phyloP scores from a whole-genome alignment of 2,797 vertebrate species.

The Bradypus variegatus region DNA sequence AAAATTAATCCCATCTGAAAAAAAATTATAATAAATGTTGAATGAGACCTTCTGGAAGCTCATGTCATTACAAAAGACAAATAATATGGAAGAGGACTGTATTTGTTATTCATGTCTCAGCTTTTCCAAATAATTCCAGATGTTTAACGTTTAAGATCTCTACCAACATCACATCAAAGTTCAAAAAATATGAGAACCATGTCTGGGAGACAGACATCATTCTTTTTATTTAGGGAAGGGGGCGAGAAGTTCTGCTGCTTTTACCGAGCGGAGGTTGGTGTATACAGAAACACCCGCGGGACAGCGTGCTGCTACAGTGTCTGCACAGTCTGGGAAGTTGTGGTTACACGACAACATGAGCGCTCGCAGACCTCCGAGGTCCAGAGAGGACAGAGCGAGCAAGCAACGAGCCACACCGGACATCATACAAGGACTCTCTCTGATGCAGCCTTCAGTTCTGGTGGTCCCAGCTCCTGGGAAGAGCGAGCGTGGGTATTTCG shows the following conservation, averaged over 20 bases:
- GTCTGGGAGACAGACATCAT: neutral
- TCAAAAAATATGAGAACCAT: neutral
- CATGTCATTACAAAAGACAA: neutral
- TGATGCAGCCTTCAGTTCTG: neutral
- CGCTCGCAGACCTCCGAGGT: neutral
- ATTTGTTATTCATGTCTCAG: neutral
- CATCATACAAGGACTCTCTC: neutral
- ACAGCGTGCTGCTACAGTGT: neutral
- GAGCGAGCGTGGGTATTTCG: neutral
- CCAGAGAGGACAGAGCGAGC: neutral
- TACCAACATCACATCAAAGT: neutral
- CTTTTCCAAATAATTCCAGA: neutral
- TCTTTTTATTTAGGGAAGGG: neutral
- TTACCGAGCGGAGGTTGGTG: neutral
- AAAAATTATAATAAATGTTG: neutral
- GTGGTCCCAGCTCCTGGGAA: neutral
- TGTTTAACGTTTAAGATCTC: neutral
- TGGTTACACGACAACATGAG: fast-evolving
- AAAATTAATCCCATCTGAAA: neutral
- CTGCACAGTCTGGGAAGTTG: neutral
- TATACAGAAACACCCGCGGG: neutral
- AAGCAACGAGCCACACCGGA: neutral
- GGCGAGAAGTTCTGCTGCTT: neutral
- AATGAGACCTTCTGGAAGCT: neutral
- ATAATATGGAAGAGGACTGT: neutral